Percentiles rank a stretch among this genome's conserved stretches.
These are phyloP conservation scores for Diabrotica undecimpunctata DNA, from an alignment of 1,140 invertebrate species.

Conservation along the genomic window DNA sequence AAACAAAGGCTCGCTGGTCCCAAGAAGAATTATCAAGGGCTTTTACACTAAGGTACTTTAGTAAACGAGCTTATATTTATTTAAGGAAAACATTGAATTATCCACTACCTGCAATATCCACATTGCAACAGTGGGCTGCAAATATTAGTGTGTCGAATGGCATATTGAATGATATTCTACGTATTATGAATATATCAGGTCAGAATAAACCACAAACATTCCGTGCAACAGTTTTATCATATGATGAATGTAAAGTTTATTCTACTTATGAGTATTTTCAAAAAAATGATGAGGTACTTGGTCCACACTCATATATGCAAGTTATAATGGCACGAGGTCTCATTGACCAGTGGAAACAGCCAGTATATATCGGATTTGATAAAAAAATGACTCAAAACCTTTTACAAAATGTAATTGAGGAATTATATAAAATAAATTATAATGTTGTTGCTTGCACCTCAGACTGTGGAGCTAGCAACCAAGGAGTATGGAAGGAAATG, in stretches of 20 bases:
- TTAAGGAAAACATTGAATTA: neutral
- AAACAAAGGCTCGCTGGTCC: constrained; percentile 5
- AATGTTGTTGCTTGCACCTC: neutral
- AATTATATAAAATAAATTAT: neutral
- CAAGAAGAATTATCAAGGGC: constrained; percentile 3
- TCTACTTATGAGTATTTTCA: constrained; percentile 2
- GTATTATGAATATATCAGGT: neutral
- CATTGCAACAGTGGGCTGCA: neutral
- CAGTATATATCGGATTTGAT: no score
- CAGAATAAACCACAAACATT: neutral
- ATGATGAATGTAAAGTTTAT: constrained; percentile 5
- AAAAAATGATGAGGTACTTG: constrained; percentile 4
- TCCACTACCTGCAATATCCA: constrained; percentile 2
- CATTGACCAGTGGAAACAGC: no score
- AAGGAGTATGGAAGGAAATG: neutral
- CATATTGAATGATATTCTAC: neutral
- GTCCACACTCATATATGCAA: no score
- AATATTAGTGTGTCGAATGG: neutral
- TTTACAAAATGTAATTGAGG: neutral
- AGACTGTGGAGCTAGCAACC: neutral
- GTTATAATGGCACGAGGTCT: no score
- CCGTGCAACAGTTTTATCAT: neutral
- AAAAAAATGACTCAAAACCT: neutral
- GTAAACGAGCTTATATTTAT: constrained; percentile 9
- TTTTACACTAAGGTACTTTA: constrained; percentile 8